Conservation (phyloP, 2,797 vertebrate species). For the Fundulus diaphanus region DNA sequence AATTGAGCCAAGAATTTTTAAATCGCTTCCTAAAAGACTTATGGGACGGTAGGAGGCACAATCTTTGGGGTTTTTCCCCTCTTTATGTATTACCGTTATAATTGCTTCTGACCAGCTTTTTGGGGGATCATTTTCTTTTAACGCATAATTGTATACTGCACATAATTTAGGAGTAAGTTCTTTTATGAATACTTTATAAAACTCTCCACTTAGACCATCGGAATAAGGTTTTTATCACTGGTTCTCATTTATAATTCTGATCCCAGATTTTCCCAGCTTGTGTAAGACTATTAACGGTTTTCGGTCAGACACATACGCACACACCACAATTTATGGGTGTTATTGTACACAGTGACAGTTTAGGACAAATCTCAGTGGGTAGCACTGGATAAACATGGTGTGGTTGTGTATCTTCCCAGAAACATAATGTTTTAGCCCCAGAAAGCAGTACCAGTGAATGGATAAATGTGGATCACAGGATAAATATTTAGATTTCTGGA, state of each 20-base stretch:
- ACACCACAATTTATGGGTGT: slow-evolving; percentile 64
- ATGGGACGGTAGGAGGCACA: too few relatives aligned
- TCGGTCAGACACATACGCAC: slow-evolving; percentile 30
- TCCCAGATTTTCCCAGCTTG: slow-evolving; percentile 59
- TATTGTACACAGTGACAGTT: slow-evolving; percentile 66
- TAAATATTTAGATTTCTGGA: slow-evolving; percentile 80
- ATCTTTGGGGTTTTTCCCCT: too few relatives aligned
- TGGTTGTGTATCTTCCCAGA: slow-evolving; percentile 71
- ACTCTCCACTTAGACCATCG: too few relatives aligned
- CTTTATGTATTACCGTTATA: too few relatives aligned
- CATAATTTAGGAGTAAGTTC: too few relatives aligned
- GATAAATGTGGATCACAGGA: slow-evolving; percentile 68
- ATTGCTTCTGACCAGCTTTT: too few relatives aligned
- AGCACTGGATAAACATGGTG: slow-evolving; percentile 56
- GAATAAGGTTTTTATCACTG: background rate
- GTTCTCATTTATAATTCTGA: slow-evolving; percentile 6
- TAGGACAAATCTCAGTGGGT: slow-evolving; percentile 66
- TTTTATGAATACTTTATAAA: too few relatives aligned
- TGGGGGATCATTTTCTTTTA: too few relatives aligned
- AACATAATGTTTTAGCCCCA: slow-evolving; percentile 72
- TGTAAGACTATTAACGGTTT: slow-evolving; percentile 60
- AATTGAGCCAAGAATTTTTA: too few relatives aligned
- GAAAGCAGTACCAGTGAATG: slow-evolving; percentile 57
- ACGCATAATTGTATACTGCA: too few relatives aligned
- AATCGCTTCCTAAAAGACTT: too few relatives aligned